These are phyloP conservation scores for Drosophila lowei DNA, from an alignment of 1,140 invertebrate genomes.

Conservation along the genomic window DNA sequence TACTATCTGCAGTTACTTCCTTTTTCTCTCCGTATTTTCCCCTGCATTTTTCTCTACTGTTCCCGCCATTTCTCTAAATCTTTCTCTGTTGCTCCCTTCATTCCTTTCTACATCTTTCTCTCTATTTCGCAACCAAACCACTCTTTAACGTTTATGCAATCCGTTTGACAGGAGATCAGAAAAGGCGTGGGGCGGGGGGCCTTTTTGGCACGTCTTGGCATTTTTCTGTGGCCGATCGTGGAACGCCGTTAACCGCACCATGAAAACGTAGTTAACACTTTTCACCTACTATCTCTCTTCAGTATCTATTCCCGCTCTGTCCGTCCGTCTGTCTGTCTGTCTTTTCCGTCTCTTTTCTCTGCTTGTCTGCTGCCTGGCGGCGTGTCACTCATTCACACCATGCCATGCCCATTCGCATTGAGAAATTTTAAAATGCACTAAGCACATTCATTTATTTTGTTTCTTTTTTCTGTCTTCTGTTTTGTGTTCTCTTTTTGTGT, in stretches of 20 bases:
- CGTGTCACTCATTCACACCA: conserved; percentile 38
- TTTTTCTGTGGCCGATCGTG: conserved; percentile 44
- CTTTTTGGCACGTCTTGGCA: conserved; percentile 60
- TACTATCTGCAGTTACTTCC: conserved; percentile 10
- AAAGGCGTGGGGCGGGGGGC: conserved; percentile 8
- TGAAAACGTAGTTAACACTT: conserved; percentile 67
- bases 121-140: too few species aligned
- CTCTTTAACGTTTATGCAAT: conserved; percentile 54
- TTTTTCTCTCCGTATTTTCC: not conserved
- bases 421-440: conserved; percentile 52
- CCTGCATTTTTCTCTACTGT: not conserved
- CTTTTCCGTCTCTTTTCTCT: not conserved
- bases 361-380: not conserved
- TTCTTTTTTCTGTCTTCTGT: not conserved
- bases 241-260: conserved; percentile 53
- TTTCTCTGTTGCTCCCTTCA: too few species aligned
- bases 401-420: conserved; percentile 14
- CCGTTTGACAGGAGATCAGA: conserved; percentile 4
- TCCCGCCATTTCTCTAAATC: too few species aligned
- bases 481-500: conserved; percentile 4
- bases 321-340: not conserved
- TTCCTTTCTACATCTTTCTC: not conserved
- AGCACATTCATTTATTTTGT: conserved; percentile 23
- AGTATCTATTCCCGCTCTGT: conserved; percentile 11
- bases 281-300: conserved; percentile 12